Base-by-base conservation (phyloP, 2,888 invertebrate species). In the Mamestra brassicae region DNA sequence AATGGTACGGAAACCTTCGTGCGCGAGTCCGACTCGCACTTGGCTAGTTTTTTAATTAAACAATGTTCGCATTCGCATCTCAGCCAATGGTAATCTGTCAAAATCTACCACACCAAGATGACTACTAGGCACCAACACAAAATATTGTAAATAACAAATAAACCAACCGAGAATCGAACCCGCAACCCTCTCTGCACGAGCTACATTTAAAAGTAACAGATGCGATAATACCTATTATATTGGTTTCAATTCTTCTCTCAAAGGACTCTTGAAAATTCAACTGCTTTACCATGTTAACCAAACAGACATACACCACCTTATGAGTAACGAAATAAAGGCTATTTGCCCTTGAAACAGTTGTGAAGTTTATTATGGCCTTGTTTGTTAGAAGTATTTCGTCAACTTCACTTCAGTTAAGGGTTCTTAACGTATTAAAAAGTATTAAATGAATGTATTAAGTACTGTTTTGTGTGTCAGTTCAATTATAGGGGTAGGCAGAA, bases 141-240 rank as follows among this genome's bases (percentile, higher is more conserved):
- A 38, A 38, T 4, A 38, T 2, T 38, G 8, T 45, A 47, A 6
- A 26, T 10, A 57, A 68, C 1, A 75, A 64, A 64, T 65, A 5
- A 52, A 61, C 47, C 10, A 73, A 79, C 47, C 61, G 7, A 47
- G 80, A 73, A 73, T 47, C 74, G 4, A 79, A 80, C 73, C 52
- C 42, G 47, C 54, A 10, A 34, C 65, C 65, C 80, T 71, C 83
- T 78, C 64, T 47, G 45, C 36, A 11, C 17, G 62, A 71, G 58
- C 62, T 34, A 52, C 26, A 62, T 62, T 64, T 26, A 72, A 81
- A 75, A 60, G 81, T 71, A 86, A 85, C 85, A 87, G 87, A 87
- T 87, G 87, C 66, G 80, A 70, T 84, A 86, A 84, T 78, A 69
- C 71, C 78, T 65, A 83, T 82, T 83, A 75, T 71, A 85, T 79